phyloP scores from a whole-genome alignment of 2,113 vertebrate genomes.

The Rutilus rutilus region DNA sequence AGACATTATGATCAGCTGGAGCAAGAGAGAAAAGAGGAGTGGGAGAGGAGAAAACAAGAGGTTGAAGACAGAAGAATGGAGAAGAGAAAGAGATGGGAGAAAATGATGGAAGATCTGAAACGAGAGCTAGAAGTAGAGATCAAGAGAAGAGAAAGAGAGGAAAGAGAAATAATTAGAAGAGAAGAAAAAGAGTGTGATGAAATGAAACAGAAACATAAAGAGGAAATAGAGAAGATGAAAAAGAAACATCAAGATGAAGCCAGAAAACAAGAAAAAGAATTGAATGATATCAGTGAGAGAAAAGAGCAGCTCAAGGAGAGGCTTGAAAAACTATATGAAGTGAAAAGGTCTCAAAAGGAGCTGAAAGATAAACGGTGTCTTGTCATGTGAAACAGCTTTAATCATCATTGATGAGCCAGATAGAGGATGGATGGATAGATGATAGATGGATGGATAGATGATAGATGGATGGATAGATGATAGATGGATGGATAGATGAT shows the following conservation, averaged over 20 bases:
- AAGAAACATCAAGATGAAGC: neutral
- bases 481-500: no score
- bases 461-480: no score
- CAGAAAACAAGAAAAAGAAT: neutral
- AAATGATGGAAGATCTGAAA: neutral
- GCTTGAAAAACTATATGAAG: neutral
- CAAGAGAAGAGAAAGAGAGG: neutral
- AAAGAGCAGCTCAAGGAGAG: neutral
- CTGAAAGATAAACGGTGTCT: no score
- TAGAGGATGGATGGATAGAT: no score
- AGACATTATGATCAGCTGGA: neutral
- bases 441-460: no score
- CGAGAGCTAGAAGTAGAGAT: neutral
- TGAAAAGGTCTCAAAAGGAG: no score
- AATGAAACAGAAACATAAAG: neutral
- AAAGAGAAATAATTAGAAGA: no score
- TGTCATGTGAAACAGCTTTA: no score
- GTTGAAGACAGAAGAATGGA: neutral
- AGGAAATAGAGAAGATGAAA: neutral
- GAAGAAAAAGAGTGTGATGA: neutral
- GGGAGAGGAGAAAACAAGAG: neutral
- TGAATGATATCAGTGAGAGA: neutral
- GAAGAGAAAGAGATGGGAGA: constrained; percentile 9
- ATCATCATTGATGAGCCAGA: no score
- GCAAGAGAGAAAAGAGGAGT: neutral